Base-by-base conservation (phyloP, 2,797 vertebrate genomes). In the Mareca strepera region DNA sequence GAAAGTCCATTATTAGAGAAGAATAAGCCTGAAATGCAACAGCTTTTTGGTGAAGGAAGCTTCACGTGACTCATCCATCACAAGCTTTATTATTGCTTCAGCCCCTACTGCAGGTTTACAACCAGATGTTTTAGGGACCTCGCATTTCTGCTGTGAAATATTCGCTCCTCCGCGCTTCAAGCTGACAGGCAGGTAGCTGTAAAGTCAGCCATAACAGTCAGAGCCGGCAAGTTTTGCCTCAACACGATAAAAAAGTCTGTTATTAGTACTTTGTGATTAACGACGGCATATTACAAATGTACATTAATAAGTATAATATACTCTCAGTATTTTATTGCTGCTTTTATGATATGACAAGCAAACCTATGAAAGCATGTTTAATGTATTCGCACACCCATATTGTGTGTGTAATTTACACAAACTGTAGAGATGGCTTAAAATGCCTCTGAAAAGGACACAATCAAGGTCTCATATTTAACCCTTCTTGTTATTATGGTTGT, bases 261-360 rank as follows among this genome's bases (percentile, higher is more conserved):
- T 97, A 97, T 97, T 97, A 97, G 94, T 94, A 96, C 73, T 96
- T 93, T 44, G 88, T 97, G 98, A 98, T 97, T 98, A 97, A 98
- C 96, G 97, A 96, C 89, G 86, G 84, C 28, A 75, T 97, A 95
- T 89, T 88, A 93, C 70, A 94, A 96, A 97, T 26, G 76, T 96
- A 86, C 86, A 90, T 96, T 95, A 97, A 96, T 96, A 97, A 97
- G 95, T 96, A 92, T 80, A 97, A 97, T 95, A 96, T 82, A 96
- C 94, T 95, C 95, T 85, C 84, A 82, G 92, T 91, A 86, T 93
- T 94, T 88, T 94, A 93, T 82, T 29, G 41, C 90, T 86, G 91
- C 82, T 96, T 95, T 95, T 91, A 94, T 87, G 92, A 78, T 83
- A 87, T 88, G 83, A 87, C 96, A 88, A 73, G 76, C 87, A 93